Conservation (phyloP, 2,888 invertebrate genomes). For the Ophion ventricosus region DNA sequence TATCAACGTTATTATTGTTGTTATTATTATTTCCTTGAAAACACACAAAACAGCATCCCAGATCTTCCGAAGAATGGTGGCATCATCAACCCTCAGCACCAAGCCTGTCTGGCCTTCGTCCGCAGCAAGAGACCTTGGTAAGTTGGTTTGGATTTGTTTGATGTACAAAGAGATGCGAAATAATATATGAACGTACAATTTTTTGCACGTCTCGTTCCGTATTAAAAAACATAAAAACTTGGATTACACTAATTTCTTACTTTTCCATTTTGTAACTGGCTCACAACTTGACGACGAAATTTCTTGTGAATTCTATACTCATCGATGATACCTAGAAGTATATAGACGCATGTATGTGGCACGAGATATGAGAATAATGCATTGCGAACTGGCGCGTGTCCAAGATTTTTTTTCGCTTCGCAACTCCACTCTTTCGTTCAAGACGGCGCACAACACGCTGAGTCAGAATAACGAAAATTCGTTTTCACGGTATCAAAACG, state of each 20-base stretch:
- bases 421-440: conserved; percentile 38
- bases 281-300: not conserved
- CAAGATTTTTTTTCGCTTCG: conserved; percentile 55
- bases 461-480: conserved; percentile 75
- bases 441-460: conserved; percentile 75
- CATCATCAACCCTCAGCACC: conserved; percentile 72
- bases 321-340: not conserved
- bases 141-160: conserved; percentile 51
- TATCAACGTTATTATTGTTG: too few species aligned
- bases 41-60: conserved; percentile 69
- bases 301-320: not conserved
- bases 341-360: not conserved
- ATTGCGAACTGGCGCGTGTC: conserved; percentile 69
- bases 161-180: not conserved
- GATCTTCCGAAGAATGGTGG: conserved; percentile 74
- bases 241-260: not conserved
- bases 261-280: not conserved
- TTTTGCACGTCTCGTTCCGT: not conserved
- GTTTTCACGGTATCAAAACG: conserved; percentile 68
- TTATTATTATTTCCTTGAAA: too few species aligned
- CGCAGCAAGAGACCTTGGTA: conserved; percentile 75
- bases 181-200: not conserved
- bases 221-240: not conserved
- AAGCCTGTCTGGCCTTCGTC: conserved; percentile 70
- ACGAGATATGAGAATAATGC: conserved; percentile 41